Percentiles rank a stretch among this genome's conserved stretches.
phyloP scores from a whole-genome alignment of 1,140 invertebrate genomes.

The Procambarus clarkii region DNA sequence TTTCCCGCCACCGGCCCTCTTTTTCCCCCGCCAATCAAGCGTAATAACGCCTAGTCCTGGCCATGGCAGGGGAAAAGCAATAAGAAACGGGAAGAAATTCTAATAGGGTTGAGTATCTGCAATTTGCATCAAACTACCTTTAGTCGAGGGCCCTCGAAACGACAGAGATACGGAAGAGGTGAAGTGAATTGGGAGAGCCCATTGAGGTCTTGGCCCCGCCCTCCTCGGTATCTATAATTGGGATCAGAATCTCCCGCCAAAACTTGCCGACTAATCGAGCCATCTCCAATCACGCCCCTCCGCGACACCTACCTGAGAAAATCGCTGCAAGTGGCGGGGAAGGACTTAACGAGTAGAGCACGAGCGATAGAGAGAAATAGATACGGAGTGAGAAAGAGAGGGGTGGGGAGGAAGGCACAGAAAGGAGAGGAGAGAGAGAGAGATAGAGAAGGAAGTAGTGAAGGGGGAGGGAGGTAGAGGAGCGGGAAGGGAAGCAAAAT shows the following conservation, averaged over 20 bases:
- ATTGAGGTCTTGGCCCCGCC: not conserved
- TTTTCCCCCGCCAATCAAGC: not conserved
- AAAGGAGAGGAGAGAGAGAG: too few relatives aligned
- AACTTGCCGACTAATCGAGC: not conserved
- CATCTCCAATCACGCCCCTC: not conserved
- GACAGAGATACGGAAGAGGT: too few relatives aligned
- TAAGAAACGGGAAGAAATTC: not conserved
- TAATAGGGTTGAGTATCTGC: not conserved
- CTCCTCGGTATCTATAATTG: not conserved
- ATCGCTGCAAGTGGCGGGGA: not conserved
- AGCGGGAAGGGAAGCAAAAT: too few relatives aligned
- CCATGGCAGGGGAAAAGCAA: conserved; percentile 5
- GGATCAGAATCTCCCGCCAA: not conserved
- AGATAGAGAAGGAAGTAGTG: too few relatives aligned
- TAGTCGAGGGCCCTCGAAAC: too few relatives aligned
- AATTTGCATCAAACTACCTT: not conserved
- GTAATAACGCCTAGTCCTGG: not conserved
- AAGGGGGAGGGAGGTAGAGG: too few relatives aligned
- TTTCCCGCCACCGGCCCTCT: not conserved
- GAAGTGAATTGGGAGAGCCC: too few relatives aligned
- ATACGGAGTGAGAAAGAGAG: too few relatives aligned
- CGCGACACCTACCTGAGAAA: not conserved
- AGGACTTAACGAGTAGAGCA: too few relatives aligned
- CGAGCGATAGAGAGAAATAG: too few relatives aligned
- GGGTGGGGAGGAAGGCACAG: too few relatives aligned